Evolutionary conservation across 2,113 vertebrate species (phyloP).

Genomic region (Scytalopus superciliaris): DNA sequence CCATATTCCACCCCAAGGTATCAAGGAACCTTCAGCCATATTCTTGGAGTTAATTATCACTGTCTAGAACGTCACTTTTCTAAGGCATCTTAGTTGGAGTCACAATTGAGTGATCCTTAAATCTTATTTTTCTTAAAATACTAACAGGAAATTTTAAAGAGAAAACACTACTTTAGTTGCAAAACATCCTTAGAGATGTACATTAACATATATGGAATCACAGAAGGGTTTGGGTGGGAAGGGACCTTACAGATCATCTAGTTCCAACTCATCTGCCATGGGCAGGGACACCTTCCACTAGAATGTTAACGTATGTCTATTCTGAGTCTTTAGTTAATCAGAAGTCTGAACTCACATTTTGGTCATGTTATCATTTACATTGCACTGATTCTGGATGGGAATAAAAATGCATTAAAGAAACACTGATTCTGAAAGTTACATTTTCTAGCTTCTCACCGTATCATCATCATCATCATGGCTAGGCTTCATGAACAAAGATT

Average conservation of each 20-base stretch:
- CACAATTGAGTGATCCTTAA: background rate
- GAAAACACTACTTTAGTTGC: background rate
- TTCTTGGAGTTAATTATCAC: background rate
- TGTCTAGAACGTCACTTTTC: background rate
- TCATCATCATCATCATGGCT: too few relatives aligned
- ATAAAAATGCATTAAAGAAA: background rate
- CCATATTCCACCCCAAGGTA: fast-evolving
- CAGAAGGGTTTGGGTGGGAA: background rate
- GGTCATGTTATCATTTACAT: background rate
- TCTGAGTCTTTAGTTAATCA: background rate
- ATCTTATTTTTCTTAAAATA: background rate
- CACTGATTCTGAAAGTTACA: background rate
- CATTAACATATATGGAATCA: background rate
- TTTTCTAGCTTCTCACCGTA: background rate
- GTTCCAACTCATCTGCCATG: background rate
- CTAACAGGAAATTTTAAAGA: background rate
- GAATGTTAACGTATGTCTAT: background rate
- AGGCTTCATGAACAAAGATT: too few relatives aligned
- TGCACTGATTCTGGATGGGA: background rate
- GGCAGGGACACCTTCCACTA: background rate
- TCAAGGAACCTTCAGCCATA: background rate
- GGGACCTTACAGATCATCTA: background rate
- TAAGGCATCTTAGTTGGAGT: background rate
- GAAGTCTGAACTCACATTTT: background rate
- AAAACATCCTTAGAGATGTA: background rate